Evolutionary conservation across 1,140 invertebrate species (phyloP).

Genomic region (Drosophila sp.): DNA sequence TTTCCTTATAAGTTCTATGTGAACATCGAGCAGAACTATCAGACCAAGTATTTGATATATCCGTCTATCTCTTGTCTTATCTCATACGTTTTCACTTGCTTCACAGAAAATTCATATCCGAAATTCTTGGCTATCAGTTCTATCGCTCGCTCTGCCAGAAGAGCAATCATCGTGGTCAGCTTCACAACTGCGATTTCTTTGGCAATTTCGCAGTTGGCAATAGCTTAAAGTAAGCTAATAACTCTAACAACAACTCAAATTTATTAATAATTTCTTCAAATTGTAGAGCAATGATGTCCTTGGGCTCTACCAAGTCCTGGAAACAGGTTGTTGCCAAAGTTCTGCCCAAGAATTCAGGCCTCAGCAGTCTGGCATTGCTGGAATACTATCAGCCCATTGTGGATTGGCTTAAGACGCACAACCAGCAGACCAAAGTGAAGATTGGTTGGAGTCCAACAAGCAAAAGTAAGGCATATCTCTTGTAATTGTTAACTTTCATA

Average conservation of each 20-base stretch:
- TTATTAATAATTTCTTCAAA: neutral
- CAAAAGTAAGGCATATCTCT: slow-evolving; percentile 59
- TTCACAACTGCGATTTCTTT: slow-evolving; percentile 88
- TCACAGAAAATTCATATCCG: slow-evolving; percentile 77
- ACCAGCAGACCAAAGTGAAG: slow-evolving; percentile 61
- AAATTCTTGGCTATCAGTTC: slow-evolving; percentile 85
- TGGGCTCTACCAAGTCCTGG: slow-evolving; percentile 87
- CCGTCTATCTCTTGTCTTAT: neutral
- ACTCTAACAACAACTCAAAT: neutral
- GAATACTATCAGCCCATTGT: slow-evolving; percentile 84
- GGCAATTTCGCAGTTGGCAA: slow-evolving; percentile 85
- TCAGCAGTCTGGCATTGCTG: slow-evolving; percentile 84
- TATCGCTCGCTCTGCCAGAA: slow-evolving; percentile 87
- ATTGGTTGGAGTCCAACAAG: slow-evolving; percentile 73
- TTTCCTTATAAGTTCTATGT: slow-evolving; percentile 85
- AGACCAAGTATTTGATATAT: slow-evolving; percentile 60
- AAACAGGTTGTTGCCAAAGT: slow-evolving; percentile 85
- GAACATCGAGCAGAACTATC: slow-evolving; percentile 74
- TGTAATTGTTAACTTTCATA: neutral
- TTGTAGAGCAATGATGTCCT: slow-evolving; percentile 85
- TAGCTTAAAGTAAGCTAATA: slow-evolving; percentile 68
- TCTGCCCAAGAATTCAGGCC: slow-evolving; percentile 85
- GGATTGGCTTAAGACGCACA: slow-evolving; percentile 78
- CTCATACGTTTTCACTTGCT: neutral
- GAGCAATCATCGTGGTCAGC: slow-evolving; percentile 85